These are phyloP conservation scores for Hipparchia semele DNA, from an alignment of 2,888 invertebrate genomes.

Conservation along the genomic window DNA sequence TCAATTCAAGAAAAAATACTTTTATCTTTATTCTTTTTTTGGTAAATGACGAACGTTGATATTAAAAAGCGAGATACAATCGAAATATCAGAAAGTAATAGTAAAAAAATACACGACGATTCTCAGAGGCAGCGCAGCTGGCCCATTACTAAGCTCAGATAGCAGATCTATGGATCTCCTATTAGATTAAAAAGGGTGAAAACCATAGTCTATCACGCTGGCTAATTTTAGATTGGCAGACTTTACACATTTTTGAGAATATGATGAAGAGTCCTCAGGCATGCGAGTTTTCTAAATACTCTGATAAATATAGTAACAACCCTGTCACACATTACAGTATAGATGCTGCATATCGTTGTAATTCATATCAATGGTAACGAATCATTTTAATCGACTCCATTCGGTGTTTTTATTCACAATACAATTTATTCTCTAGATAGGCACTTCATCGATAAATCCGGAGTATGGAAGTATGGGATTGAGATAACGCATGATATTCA, in stretches of 20 bases:
- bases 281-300: no score
- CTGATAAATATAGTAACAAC: no score
- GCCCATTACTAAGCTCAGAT: no score
- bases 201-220: no score
- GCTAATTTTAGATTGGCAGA: no score
- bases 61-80: background rate
- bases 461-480: conserved; percentile 71
- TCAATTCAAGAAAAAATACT: conserved; percentile 13
- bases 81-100: background rate
- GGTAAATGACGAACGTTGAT: conserved; percentile 24
- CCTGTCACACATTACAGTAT: background rate
- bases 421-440: conserved; percentile 53
- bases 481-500: conserved; percentile 80
- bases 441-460: conserved; percentile 76
- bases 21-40: conserved; percentile 21
- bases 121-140: no score
- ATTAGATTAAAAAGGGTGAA: no score
- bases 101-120: no score
- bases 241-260: no score
- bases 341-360: background rate
- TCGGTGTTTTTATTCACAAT: conserved; percentile 45
- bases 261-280: no score
- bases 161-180: no score
- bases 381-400: conserved; percentile 40
- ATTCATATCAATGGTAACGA: conserved; percentile 23